Evolutionary conservation across 1,140 invertebrate species (phyloP).

Genomic region (Sinella curviseta): DNA sequence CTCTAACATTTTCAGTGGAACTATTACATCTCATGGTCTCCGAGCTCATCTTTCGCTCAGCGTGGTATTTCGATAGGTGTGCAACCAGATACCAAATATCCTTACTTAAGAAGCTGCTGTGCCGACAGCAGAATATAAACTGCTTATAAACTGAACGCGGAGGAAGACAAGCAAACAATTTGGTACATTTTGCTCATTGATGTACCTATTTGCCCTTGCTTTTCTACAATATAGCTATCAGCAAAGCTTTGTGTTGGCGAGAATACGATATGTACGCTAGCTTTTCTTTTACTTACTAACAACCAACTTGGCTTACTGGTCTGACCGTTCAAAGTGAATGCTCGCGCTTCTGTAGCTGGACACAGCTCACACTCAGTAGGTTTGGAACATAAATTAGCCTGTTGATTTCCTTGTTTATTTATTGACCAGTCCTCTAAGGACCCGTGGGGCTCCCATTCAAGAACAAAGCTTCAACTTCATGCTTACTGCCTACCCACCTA

Average conservation of each 20-base stretch:
- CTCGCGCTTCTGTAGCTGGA: neutral
- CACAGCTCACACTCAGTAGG: neutral
- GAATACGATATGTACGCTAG: too few species aligned
- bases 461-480: neutral
- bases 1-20: neutral
- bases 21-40: neutral
- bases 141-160: too few species aligned
- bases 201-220: too few species aligned
- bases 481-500: too few species aligned
- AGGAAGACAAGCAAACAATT: neutral
- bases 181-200: neutral
- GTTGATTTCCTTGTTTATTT: conserved; percentile 18
- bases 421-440: conserved; percentile 4
- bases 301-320: too few species aligned
- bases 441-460: neutral
- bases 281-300: too few species aligned
- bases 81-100: neutral
- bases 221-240: too few species aligned
- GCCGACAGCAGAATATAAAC: neutral
- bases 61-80: neutral
- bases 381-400: conserved; percentile 11
- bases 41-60: neutral
- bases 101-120: neutral
- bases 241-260: too few species aligned
- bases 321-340: too few species aligned